Evolutionary conservation across 2,113 vertebrate species (phyloP), one percentile per base, ranked within the genome.

Genomic region (Oreocharis arfaki): DNA sequence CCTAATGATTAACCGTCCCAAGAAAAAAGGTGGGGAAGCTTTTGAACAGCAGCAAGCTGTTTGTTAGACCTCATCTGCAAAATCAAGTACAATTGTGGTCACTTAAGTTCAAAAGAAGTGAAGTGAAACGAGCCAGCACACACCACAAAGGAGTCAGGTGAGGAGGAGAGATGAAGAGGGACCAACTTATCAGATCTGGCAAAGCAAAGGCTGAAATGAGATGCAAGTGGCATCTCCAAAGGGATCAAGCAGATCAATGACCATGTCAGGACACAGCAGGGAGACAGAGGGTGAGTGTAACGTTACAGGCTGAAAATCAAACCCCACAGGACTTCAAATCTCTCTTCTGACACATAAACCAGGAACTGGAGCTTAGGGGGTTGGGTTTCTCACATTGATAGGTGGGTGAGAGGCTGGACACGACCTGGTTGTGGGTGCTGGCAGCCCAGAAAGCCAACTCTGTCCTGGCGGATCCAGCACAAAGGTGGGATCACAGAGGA

Each of bases 1-100:
- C 33, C 19, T 77, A 96, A 94, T 80, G 78, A 94, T 93, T 96
- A 97, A 95, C 79, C 33, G 59, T 33, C 10, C 47, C 23, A 16
- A 46, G 15, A 42, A 14, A 46, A 37, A 50, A 27, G 46, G 46
- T 0, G 19, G 33, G 33, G 46, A 92, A 67, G 52, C n/a, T n/a
- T n/a, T n/a, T n/a, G n/a, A 39, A 35, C 67, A 90, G 53, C 59
- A 41, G 49, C 0, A 0, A 86, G 61, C 30, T n/a, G 14, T 21
- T 85, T 69, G 30, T 12, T 46, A 50, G 73, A 46, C 11, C 2
- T 69, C 60, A n/a, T 35, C 55, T 90, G 68, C 64, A 81, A 88
- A 89, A 53, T 9, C 1, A 3, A 57, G 67, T 8, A 74, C 82
- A 61, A 39, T 7, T 47, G 75, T 30, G 39, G 33, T 10, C 35